Conservation (phyloP, 2,113 vertebrate species). For the Dipodomys merriami region DNA sequence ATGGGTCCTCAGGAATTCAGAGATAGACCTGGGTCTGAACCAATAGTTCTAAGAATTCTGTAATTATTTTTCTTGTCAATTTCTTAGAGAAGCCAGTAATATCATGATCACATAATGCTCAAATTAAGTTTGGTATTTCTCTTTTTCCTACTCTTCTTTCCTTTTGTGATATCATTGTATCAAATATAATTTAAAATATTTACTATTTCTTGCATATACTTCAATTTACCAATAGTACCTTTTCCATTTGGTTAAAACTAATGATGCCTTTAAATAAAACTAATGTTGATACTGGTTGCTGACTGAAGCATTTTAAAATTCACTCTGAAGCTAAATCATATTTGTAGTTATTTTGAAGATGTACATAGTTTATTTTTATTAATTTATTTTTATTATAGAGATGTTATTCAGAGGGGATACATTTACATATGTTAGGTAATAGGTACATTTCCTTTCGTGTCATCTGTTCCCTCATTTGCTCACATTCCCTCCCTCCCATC, state of each 20-base stretch:
- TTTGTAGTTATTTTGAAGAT: conserved; percentile 38
- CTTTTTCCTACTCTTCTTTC: neutral
- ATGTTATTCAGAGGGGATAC: too few species aligned
- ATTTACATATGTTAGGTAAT: too few species aligned
- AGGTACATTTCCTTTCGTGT: too few species aligned
- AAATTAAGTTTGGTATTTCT: conserved; percentile 1
- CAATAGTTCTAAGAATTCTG: neutral
- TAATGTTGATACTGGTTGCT: neutral
- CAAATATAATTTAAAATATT: conserved; percentile 39
- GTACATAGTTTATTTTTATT: neutral
- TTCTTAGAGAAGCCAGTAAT: neutral
- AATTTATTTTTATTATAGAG: too few species aligned
- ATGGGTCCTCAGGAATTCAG: neutral
- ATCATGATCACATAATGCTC: neutral
- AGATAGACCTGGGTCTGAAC: neutral
- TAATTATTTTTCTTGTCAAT: neutral
- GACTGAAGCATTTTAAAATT: conserved; percentile 30
- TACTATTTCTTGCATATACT: neutral
- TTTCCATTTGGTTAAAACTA: conserved; percentile 34
- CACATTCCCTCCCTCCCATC: too few species aligned
- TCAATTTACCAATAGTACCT: neutral
- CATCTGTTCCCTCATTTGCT: too few species aligned
- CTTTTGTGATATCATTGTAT: neutral
- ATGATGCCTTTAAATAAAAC: neutral
- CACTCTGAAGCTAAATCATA: neutral